Conservation (phyloP, 2,113 vertebrate species). For the Oreochromis spilurus region DNA sequence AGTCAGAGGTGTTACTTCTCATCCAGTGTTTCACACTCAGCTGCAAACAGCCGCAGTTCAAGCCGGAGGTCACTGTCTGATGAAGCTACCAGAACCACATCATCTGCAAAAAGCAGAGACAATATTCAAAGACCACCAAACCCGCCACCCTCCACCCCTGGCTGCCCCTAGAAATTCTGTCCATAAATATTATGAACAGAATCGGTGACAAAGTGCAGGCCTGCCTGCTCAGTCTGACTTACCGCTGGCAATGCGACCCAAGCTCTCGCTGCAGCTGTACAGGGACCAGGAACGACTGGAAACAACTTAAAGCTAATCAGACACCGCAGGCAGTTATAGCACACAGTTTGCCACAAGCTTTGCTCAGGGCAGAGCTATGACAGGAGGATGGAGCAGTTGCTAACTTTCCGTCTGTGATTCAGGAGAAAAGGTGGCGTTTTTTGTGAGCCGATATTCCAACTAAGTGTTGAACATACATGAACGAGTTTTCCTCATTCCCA, state of each 20-base stretch:
- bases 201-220: not conserved
- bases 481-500: not conserved
- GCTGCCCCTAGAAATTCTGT: not conserved
- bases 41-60: not conserved
- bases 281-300: not conserved
- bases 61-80: not conserved
- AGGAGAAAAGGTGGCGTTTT: not conserved
- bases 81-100: not conserved
- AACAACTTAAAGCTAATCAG: not conserved
- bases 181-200: not conserved
- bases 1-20: not conserved
- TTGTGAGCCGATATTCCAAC: not conserved
- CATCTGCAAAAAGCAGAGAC: not conserved
- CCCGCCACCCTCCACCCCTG: not conserved
- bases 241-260: not conserved
- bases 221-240: not conserved
- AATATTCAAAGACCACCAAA: not conserved
- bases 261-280: not conserved
- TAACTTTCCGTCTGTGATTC: not conserved
- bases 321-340: not conserved
- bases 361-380: not conserved
- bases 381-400: not conserved
- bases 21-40: not conserved
- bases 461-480: not conserved
- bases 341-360: not conserved